Conservation (phyloP, 2,888 invertebrate genomes). For the Netelia virgata region DNA sequence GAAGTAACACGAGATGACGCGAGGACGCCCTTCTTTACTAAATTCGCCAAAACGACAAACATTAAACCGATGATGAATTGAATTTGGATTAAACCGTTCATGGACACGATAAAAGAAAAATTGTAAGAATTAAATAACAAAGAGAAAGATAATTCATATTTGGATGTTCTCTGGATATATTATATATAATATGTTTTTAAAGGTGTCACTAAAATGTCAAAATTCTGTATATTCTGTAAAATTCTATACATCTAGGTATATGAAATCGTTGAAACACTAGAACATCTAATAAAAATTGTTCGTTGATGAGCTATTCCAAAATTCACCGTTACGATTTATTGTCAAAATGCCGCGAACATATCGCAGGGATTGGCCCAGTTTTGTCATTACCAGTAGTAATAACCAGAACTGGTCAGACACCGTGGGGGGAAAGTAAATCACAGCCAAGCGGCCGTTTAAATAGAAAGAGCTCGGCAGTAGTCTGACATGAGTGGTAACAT, state of each 20-base stretch:
- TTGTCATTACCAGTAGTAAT: constrained; percentile 19
- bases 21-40: too few relatives aligned
- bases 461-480: constrained; percentile 1
- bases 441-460: not conserved
- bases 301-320: not conserved
- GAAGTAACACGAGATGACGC: too few relatives aligned
- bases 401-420: constrained; percentile 24
- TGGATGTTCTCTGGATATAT: not conserved
- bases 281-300: not conserved
- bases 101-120: too few relatives aligned
- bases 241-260: too few relatives aligned
- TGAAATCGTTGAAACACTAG: too few relatives aligned
- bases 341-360: not conserved
- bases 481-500: not conserved
- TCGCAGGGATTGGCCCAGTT: not conserved
- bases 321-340: not conserved
- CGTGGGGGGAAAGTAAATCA: constrained; percentile 7
- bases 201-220: not conserved
- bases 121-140: too few relatives aligned
- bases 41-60: too few relatives aligned
- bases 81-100: too few relatives aligned
- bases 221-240: too few relatives aligned
- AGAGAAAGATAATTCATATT: not conserved
- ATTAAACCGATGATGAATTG: too few relatives aligned
- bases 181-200: not conserved